Base-by-base conservation (phyloP, 2,113 vertebrate genomes). In the Butorides virescens region DNA sequence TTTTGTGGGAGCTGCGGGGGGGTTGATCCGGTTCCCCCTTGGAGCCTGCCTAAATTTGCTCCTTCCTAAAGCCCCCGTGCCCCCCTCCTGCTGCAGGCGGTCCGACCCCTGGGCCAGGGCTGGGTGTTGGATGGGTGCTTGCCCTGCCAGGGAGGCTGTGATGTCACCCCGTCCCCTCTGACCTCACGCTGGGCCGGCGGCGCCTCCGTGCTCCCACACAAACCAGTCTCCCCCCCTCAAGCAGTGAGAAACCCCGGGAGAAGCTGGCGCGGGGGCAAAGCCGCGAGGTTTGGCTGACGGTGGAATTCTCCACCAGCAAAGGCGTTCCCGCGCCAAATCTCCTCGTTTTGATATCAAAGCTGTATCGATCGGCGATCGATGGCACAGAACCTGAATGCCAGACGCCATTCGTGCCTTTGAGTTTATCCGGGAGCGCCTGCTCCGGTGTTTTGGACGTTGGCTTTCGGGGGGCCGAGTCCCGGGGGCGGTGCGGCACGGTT, bases 301-400 rank as follows among this genome's bases (percentile, higher is more conserved):
- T 1, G 32, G 56, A 21, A 36, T 46, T 11, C 44, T 34, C 20
- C 2, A 2, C 46, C 4, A 71, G 16, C 17, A 6, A 36, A 34
- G 23, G 20, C 0, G 0, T 32, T 30, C 52, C 19, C 1, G 3
- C 56, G 12, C 39, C 30, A 8, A 9, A 3, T 15, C n/a, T 15
- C 27, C 9, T 36, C 1, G 2, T 30, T 81, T 18, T 13, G 49
- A 1, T 50, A 19, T 8, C 49, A 34, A 36, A 90, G 19, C 15
- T 0, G 9, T 1, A 2, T 22, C 0, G 0, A 0, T 59, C 6
- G 0, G 4, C 6, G 15, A 23, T 13, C 2, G 5, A 1, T 1
- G 76, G 56, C 61, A 37, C n/a, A 13, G 34, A 87, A 32, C 0
- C 1, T 0, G 4, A 9, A 29, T 5, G 26, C 39, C 50, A 14